These are phyloP conservation scores for Cephalopterus ornatus DNA, from an alignment of 2,113 vertebrate species.

Conservation along the genomic window DNA sequence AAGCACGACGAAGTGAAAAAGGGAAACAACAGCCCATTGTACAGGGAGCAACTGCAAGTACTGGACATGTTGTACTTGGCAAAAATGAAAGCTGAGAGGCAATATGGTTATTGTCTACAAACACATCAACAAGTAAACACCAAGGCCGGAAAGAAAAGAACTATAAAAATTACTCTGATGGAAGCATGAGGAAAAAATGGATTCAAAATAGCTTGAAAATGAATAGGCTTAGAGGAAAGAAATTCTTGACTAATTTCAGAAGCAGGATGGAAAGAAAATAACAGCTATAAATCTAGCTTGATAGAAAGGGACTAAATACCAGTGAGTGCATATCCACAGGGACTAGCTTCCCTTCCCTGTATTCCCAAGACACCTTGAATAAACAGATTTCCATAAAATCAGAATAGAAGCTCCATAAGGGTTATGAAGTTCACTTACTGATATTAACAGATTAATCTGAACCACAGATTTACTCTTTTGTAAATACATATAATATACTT, in stretches of 20 bases:
- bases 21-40: not conserved
- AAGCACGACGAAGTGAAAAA: not conserved
- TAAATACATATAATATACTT: not conserved
- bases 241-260: not conserved
- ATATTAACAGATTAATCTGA: not conserved
- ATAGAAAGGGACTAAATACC: not conserved
- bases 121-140: not conserved
- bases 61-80: not conserved
- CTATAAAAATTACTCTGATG: not conserved
- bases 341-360: not conserved
- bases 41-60: not conserved
- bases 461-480: not conserved
- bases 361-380: not conserved
- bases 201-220: not conserved
- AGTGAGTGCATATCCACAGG: not conserved
- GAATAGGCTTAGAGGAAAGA: not conserved
- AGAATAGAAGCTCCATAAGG: not conserved
- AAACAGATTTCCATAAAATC: not conserved
- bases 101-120: not conserved
- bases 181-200: not conserved
- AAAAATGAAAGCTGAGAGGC: not conserved
- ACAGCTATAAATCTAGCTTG: not conserved
- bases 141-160: not conserved
- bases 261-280: not conserved
- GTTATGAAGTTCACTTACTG: not conserved